Evolutionary conservation across 1,140 invertebrate species (phyloP), one percentile per base, ranked within the genome.

Genomic region (Atta cephalotes): DNA sequence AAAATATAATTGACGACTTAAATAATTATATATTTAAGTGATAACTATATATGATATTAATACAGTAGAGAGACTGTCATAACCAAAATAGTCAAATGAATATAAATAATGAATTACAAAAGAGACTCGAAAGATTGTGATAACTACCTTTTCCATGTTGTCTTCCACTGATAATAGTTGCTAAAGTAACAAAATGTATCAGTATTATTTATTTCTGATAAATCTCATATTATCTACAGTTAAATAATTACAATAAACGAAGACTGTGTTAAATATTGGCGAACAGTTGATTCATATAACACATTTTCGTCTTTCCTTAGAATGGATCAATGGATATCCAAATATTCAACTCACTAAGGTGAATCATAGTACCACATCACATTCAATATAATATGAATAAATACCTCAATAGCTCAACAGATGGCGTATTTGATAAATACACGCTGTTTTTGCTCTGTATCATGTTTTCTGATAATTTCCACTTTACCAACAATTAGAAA

Each of bases 1-100:
- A 9, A 18, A 79, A 31, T 14, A n/a, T 31, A 53, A 80, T 58
- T 56, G 0, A 56, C 12, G 60, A 45, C 35, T 45, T 45, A 25
- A 25, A 82, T 66, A 79, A 78, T 86, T 86, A 80, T 45, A 58
- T n/a, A 10, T 2, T 49, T 28, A 53, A n/a, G 86, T 60, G 25
- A 89, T 66, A 12, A 21, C 9, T n/a, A 21, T 3, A n/a, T 28
- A 2, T 49, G 10, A 49, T 39, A 35, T 35, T 35, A 35, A 35
- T 35, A 35, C 12, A 35, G 25, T 10, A 25, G 0, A 72, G 14
- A 18, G 0, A 28, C 25, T 39, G 39, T 39, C 12, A 76, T 39
- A 62, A 18, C 16, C 39, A 89, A 76, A 62, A 87, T 76, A 49
- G 10, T 0, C 9, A 18, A n/a, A 21, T 2, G 16, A 53, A 45